Percentiles rank a stretch among this genome's conserved stretches.
Conservation (phyloP, 2,113 vertebrate species). For the Reinhardtius hippoglossoides region DNA sequence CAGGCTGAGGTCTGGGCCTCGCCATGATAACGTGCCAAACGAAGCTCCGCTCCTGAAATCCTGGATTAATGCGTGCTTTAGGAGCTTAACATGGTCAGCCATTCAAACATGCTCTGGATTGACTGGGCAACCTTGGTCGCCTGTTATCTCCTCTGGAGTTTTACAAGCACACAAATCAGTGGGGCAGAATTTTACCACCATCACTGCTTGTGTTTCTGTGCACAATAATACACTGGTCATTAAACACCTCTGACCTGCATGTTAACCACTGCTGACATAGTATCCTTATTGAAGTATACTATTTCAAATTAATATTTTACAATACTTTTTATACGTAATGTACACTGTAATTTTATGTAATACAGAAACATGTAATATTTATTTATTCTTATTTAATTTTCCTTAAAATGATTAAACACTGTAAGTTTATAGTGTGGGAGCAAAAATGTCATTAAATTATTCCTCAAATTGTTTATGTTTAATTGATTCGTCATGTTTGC, state of each 20-base stretch:
- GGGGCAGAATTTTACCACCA: slow-evolving; percentile 37
- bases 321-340: neutral
- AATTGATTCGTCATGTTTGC: slow-evolving; percentile 9
- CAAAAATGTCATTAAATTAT: neutral
- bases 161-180: slow-evolving; percentile 55
- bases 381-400: neutral
- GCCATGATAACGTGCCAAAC: slow-evolving; percentile 73
- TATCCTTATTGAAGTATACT: neutral
- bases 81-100: slow-evolving; percentile 80
- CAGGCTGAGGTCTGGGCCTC: slow-evolving; percentile 72
- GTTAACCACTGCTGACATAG: neutral
- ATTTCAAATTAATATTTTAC: neutral
- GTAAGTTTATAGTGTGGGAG: neutral
- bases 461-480: neutral
- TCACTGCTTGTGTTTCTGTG: slow-evolving; percentile 35
- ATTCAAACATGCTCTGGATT: slow-evolving; percentile 78
- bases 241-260: slow-evolving; percentile 1
- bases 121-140: slow-evolving; percentile 63
- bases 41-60: slow-evolving; percentile 77
- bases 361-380: neutral
- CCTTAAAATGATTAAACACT: slow-evolving; percentile 14
- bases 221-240: slow-evolving; percentile 4
- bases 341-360: neutral
- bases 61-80: slow-evolving; percentile 83
- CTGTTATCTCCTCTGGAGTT: slow-evolving; percentile 74